Evolutionary conservation across 2,888 invertebrate species (phyloP).

Genomic region (Drosophila pseudotalamancana): DNA sequence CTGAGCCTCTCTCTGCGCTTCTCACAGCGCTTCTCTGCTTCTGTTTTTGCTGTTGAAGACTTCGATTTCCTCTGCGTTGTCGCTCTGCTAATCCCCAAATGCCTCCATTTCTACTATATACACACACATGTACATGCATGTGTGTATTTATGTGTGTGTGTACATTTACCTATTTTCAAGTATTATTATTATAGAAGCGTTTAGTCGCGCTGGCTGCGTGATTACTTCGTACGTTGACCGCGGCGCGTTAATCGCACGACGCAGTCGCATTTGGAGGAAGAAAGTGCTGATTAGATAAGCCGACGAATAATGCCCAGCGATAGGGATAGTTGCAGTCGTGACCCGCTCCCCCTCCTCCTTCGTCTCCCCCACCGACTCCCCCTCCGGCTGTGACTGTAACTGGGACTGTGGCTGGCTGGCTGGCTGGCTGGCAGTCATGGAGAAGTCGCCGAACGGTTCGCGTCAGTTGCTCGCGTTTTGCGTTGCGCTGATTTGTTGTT

Average conservation of each 20-base stretch:
- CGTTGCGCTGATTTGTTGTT: conserved; percentile 6
- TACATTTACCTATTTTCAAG: too few relatives aligned
- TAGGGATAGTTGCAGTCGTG: not conserved
- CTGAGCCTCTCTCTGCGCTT: too few relatives aligned
- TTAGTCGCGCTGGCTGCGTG: conserved; percentile 2
- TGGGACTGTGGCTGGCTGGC: not conserved
- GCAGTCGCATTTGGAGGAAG: conserved; percentile 8
- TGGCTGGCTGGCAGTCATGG: conserved; percentile 47
- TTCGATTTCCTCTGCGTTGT: too few relatives aligned
- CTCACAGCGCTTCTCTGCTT: too few relatives aligned
- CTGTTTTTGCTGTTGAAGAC: too few relatives aligned
- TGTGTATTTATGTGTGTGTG: not conserved
- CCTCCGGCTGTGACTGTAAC: too few relatives aligned
- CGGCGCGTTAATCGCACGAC: conserved; percentile 21
- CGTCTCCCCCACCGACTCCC: too few relatives aligned
- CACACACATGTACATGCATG: not conserved
- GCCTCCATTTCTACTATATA: too few relatives aligned
- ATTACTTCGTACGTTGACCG: conserved; percentile 50
- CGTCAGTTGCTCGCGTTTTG: conserved; percentile 22
- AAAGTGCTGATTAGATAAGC: conserved; percentile 41
- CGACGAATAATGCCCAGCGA: not conserved
- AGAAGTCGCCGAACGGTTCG: conserved; percentile 38
- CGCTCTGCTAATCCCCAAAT: too few relatives aligned
- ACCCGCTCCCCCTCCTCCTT: not conserved
- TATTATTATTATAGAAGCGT: not conserved